Base-by-base conservation (phyloP, 2,888 invertebrate species). In the Brachycybe producta region DNA sequence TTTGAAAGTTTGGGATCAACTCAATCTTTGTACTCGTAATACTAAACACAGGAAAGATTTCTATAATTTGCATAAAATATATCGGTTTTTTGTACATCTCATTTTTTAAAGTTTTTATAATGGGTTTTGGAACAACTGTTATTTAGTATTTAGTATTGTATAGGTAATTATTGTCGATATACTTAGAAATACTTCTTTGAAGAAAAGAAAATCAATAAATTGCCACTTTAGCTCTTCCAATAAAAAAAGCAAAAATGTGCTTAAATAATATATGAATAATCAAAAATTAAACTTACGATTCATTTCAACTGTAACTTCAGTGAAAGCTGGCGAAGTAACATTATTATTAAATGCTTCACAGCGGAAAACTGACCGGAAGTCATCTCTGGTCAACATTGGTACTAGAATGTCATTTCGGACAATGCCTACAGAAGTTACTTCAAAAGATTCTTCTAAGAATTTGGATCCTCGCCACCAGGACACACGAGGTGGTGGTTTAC, bases 401-500 rank as follows among this genome's bases (percentile, higher is more conserved):
- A 52, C 45, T 3, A 44, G 28, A 17, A 54, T 42, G 40, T 54
- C 54, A 43, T 54, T 54, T 30, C 54, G 52, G 23, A 54, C 54
- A 39, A 54, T 49, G 13, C 54, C 54, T 28, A 52, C 19, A 15
- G 54, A 54, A 19, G 54, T 54, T 32, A 54, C 54, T 64, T 83
- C 81, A 68, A 74, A 85, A 23, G 84, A 82, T 64, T 85, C 84
- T 67, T 86, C 86, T 52, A 88, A 69, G 56, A 84, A 73, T 52
- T 78, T 75, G 24, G 77, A 77, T 52, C 82, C 82, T 56, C 77
- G 75, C 79, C 83, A 87, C 88, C 88, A 88, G 52, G 79, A 80
- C 55, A 84, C 79, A 56, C 78, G 75, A 21, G 88, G 88, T 35
- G 76, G 74, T 1, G 90, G 88, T 57, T 79, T 80, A 51, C 88